Conservation (phyloP, 2,113 vertebrate species). For the Cyprinodon tularosa region DNA sequence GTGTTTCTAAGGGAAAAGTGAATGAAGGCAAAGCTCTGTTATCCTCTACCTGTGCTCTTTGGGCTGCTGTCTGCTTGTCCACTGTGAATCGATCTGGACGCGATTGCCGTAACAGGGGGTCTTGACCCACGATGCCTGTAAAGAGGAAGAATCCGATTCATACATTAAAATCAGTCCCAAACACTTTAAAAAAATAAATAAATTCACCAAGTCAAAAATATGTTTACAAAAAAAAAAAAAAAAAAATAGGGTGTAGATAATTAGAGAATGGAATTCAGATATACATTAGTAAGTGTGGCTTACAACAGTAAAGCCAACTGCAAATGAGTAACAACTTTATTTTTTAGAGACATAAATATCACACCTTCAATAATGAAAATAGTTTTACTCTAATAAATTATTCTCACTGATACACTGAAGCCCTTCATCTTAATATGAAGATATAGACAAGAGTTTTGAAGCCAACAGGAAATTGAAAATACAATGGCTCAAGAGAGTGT, state of each 20-base stretch:
- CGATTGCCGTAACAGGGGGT: constrained; percentile 82
- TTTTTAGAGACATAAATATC: neutral
- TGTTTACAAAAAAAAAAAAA: constrained; percentile 28
- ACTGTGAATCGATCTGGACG: constrained; percentile 73
- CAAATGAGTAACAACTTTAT: constrained; percentile 8
- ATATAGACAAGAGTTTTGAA: too few relatives aligned
- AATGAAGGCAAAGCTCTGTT: constrained; percentile 50
- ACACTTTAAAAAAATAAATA: constrained; percentile 15
- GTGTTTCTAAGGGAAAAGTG: constrained; percentile 57
- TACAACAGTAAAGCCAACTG: too few relatives aligned
- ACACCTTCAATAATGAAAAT: too few relatives aligned
- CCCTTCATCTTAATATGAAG: too few relatives aligned
- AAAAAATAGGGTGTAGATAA: constrained; percentile 18
- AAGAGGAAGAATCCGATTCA: constrained; percentile 38
- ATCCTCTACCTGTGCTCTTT: constrained; percentile 85
- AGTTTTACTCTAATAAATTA: too few relatives aligned
- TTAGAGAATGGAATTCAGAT: constrained; percentile 11
- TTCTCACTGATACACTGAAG: too few relatives aligned
- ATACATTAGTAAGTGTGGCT: neutral
- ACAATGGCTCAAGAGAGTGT: too few relatives aligned
- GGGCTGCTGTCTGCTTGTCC: constrained; percentile 80
- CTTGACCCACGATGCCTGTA: constrained; percentile 91
- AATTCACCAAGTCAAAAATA: constrained; percentile 40
- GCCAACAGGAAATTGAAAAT: too few relatives aligned
- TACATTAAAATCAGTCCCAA: constrained; percentile 29